phyloP scores from a whole-genome alignment of 2,797 vertebrate genomes.

The Xyrichtys novacula region DNA sequence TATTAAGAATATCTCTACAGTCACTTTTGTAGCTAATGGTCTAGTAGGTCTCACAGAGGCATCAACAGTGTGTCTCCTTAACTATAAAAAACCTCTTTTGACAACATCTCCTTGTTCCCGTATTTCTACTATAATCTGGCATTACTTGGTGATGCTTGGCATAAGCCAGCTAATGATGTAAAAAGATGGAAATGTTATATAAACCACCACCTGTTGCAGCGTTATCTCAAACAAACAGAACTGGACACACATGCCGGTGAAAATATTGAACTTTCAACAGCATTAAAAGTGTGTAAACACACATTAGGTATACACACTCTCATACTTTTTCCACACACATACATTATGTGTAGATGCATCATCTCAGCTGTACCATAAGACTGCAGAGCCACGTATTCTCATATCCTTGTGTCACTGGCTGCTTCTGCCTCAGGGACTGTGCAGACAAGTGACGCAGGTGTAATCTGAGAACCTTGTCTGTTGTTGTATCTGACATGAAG shows the following conservation, averaged over 20 bases:
- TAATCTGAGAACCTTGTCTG: conserved; percentile 42
- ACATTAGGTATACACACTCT: neutral
- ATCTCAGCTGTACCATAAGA: neutral
- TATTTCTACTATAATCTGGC: no score
- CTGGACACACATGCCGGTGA: neutral
- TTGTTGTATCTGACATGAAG: neutral
- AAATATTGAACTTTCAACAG: neutral
- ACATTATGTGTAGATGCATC: neutral
- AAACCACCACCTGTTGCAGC: neutral
- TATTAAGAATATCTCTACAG: no score
- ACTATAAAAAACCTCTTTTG: no score
- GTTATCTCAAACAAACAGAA: neutral
- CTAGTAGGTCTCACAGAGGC: no score
- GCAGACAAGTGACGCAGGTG: conserved; percentile 24
- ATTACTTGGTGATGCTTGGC: no score
- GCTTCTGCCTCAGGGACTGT: conserved; percentile 4
- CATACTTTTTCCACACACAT: no score
- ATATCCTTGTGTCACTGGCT: conserved; percentile 3
- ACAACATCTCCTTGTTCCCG: no score
- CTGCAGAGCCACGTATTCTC: neutral
- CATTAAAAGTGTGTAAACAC: neutral
- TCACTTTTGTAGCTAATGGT: no score
- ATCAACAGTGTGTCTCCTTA: no score
- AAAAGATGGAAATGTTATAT: neutral
- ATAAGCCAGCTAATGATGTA: neutral